Percentiles rank a stretch among this genome's conserved stretches.
Evolutionary conservation across 2,113 vertebrate species (phyloP).

Genomic region (Dasypus novemcinctus): DNA sequence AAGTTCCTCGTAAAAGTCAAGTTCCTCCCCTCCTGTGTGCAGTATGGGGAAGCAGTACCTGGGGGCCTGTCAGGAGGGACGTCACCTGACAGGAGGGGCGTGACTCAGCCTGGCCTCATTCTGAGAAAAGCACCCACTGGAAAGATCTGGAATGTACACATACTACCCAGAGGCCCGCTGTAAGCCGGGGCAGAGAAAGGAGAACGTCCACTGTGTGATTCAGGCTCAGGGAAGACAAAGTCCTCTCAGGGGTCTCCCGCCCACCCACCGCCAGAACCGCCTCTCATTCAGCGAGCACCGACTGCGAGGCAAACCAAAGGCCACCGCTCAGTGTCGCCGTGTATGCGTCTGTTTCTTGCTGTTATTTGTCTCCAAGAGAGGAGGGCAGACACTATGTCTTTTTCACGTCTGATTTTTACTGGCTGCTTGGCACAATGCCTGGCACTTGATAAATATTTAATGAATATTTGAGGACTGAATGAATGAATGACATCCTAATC

Average conservation of each 20-base stretch:
- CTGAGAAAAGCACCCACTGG: not conserved
- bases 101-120: not conserved
- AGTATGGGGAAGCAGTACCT: not conserved
- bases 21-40: not conserved
- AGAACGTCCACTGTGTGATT: not conserved
- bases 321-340: not conserved
- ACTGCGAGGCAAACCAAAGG: not conserved
- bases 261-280: not conserved
- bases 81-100: rapidly evolving
- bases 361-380: not conserved
- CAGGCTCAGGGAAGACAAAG: not conserved
- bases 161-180: not conserved
- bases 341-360: not conserved
- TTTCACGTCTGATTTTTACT: not conserved
- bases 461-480: not conserved
- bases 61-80: too few species aligned
- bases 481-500: not conserved
- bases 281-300: not conserved
- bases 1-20: too few species aligned
- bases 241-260: not conserved
- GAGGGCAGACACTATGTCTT: not conserved
- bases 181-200: not conserved
- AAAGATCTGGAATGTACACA: not conserved
- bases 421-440: not conserved
- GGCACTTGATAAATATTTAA: not conserved